Evolutionary conservation across 2,797 vertebrate genomes (phyloP).

Genomic region (Coilia nasus): DNA sequence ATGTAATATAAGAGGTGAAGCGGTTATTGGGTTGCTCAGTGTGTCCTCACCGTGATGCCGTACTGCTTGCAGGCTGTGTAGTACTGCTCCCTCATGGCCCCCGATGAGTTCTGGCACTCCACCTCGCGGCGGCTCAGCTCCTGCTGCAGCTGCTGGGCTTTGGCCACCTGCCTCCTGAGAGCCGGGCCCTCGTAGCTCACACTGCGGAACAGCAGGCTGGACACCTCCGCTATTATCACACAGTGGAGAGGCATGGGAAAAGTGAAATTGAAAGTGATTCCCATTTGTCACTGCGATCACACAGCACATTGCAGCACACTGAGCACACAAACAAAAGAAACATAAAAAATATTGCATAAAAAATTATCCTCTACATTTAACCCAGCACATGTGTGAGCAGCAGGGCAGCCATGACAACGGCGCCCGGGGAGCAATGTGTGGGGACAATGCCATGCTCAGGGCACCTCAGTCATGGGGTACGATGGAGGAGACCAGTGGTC

Average conservation of each 20-base stretch:
- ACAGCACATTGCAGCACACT: too few species aligned
- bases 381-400: too few species aligned
- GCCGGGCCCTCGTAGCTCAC: conserved; percentile 91
- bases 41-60: conserved; percentile 82
- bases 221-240: conserved; percentile 82
- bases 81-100: conserved; percentile 84
- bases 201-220: conserved; percentile 86
- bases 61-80: conserved; percentile 89
- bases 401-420: too few species aligned
- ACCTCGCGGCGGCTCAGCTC: conserved; percentile 85
- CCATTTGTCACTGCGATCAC: too few species aligned
- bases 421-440: too few species aligned
- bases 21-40: not conserved
- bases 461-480: too few species aligned
- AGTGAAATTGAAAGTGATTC: too few species aligned
- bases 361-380: too few species aligned
- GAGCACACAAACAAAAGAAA: too few species aligned
- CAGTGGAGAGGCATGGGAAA: not conserved
- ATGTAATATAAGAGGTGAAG: not conserved
- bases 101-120: conserved; percentile 84
- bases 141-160: conserved; percentile 90
- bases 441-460: too few species aligned
- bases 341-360: too few species aligned
- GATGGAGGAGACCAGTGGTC: too few species aligned
- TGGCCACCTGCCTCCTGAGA: conserved; percentile 85